Base-by-base conservation (phyloP, 2,113 vertebrate genomes). In the Chaenogobius annularis region DNA sequence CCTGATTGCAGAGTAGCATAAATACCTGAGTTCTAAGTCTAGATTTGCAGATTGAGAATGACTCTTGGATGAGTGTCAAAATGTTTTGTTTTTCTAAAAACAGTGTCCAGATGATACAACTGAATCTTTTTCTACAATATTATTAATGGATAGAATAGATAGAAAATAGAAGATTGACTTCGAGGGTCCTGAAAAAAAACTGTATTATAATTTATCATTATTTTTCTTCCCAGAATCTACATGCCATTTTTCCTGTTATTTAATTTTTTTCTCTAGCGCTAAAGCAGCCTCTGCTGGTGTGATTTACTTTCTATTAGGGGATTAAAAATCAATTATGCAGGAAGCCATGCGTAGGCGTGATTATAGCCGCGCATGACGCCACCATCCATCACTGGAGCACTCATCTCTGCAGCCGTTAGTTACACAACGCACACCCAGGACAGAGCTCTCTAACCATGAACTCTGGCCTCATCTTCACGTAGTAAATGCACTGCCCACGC, bases 261-360 rank as follows among this genome's bases (percentile, higher is more conserved):
- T 66, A 23, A 58, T 67, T 70, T 82, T 76, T 63, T 77, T 78
- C 55, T 58, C 65, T 73, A 79, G 76, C 22, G 62, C 83, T 81
- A 75, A 78, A 83, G 81, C 84, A 75, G 75, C 83, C 87, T 91
- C 90, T 89, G 86, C 90, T 87, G 84, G 83, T 90, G 88, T 85
- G 92, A 92, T 94, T 94, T 93, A 92, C 91, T 93, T 93, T 93
- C 91, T 93, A 94, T 93, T 93, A 91, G 91, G 79, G 90, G 90
- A 94, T 94, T 94, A 93, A 94, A 93, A 94, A 93, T 94, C 91
- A 93, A 93, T 93, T 93, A 94, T 92, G 89, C 89, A 90, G 91
- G 91, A 91, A 92, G 91, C 89, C 91, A 92, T 90, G 91, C 90
- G 84, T 93, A 87, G 91, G 92, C 77, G 90, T 93, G 92, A 93